phyloP scores from a whole-genome alignment of 1,140 invertebrate genomes.

The Drosophila sucinea region DNA sequence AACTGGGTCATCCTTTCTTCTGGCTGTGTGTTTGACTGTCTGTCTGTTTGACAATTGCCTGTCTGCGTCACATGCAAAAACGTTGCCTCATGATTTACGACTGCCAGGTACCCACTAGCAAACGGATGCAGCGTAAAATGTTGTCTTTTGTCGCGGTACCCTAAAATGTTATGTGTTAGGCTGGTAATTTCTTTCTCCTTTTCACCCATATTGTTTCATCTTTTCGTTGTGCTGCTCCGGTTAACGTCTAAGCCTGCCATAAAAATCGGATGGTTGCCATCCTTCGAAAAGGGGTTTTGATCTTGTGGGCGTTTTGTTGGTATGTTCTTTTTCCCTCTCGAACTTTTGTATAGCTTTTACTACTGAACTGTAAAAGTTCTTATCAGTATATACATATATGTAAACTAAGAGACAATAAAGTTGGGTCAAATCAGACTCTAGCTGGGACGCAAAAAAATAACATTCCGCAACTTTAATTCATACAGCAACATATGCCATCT shows the following conservation, averaged over 20 bases:
- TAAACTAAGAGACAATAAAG: too few species aligned
- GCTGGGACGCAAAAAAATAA: too few species aligned
- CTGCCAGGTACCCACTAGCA: not conserved
- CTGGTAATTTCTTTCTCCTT: not conserved
- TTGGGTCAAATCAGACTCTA: too few species aligned
- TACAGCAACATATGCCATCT: too few species aligned
- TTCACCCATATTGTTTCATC: not conserved
- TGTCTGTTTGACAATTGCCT: not conserved
- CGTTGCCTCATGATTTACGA: slow-evolving; percentile 10
- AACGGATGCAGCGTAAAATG: slow-evolving; percentile 1
- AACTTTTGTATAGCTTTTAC: too few species aligned
- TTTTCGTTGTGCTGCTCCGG: not conserved
- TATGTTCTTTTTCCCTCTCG: too few species aligned
- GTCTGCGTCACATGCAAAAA: slow-evolving; percentile 8
- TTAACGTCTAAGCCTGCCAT: not conserved
- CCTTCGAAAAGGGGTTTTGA: not conserved
- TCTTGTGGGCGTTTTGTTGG: not conserved
- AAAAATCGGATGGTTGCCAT: not conserved
- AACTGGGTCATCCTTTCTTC: slow-evolving; percentile 7
- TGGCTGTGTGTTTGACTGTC: not conserved
- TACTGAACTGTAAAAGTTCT: too few species aligned
- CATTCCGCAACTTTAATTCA: too few species aligned
- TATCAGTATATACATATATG: too few species aligned
- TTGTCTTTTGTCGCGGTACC: slow-evolving; percentile 8
- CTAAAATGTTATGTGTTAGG: slow-evolving; percentile 3